phyloP scores from a whole-genome alignment of 2,113 vertebrate species.

The Otocyon megalotis region DNA sequence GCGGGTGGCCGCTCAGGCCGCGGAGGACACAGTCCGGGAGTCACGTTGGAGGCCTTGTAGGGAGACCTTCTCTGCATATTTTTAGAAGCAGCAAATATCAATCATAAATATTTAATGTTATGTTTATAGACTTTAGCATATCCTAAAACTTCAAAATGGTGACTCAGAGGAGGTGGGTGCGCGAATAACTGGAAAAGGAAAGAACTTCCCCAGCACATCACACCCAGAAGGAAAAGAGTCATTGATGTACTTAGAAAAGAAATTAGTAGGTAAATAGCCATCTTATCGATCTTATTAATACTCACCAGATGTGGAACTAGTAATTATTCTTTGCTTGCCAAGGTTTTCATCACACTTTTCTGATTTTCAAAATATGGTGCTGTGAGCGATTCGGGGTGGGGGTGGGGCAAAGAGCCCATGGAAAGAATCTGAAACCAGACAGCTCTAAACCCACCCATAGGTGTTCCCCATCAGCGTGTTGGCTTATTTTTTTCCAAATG shows the following conservation, averaged over 20 bases:
- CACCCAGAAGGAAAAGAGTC: accelerated
- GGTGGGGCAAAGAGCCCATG: no score
- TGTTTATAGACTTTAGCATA: slow-evolving; percentile 51
- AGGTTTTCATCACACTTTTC: not conserved
- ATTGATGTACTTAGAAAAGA: accelerated
- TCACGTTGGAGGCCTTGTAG: not conserved
- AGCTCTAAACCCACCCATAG: not conserved
- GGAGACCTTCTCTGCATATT: not conserved
- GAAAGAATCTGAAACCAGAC: not conserved
- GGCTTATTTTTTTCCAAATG: not conserved
- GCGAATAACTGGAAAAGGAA: not conserved
- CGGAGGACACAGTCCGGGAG: accelerated
- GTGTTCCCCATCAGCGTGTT: not conserved
- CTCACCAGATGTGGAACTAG: not conserved
- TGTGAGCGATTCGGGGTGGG: no score
- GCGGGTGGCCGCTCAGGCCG: no score
- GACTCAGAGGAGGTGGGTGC: not conserved
- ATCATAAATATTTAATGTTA: slow-evolving; percentile 67
- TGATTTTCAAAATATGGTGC: not conserved
- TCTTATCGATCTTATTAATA: not conserved
- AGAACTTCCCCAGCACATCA: not conserved
- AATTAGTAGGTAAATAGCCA: not conserved
- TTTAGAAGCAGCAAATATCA: slow-evolving; percentile 72
- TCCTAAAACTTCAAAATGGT: not conserved
- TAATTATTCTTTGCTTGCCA: not conserved